These are phyloP conservation scores for Porites rus DNA, from an alignment of 92 coral and sea anemone species.

Conservation along the genomic window DNA sequence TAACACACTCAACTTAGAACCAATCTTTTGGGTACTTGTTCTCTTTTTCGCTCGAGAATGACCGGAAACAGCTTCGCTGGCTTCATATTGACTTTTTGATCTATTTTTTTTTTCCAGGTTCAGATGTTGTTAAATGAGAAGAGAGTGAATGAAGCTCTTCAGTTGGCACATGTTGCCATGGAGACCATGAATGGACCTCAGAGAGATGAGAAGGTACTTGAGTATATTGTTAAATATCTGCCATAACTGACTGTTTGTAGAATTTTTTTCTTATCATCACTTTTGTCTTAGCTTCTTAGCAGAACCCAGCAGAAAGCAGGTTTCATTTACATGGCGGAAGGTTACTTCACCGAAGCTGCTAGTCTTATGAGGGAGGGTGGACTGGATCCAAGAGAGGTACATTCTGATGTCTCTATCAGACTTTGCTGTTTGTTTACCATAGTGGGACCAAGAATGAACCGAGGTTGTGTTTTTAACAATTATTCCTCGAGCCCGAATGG, in stretches of 20 bases:
- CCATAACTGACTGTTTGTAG: background rate
- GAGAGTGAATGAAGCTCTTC: conserved; percentile 92
- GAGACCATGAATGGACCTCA: conserved; percentile 81
- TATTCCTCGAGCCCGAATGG: no score
- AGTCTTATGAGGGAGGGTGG: conserved; percentile 90
- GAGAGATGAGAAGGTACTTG: conserved; percentile 79
- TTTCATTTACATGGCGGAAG: conserved; percentile 85
- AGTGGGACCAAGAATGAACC: no score
- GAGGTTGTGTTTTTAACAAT: no score
- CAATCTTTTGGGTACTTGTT: no score
- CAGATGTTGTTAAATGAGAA: conserved; percentile 86
- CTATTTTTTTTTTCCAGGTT: conserved; percentile 71
- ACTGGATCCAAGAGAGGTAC: conserved; percentile 96
- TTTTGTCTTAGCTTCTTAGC: conserved; percentile 70
- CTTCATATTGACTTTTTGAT: background rate
- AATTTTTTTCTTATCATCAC: background rate
- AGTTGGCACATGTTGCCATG: conserved; percentile 98
- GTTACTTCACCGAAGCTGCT: conserved; percentile 84
- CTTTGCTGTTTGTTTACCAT: background rate
- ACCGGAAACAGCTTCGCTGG: no score
- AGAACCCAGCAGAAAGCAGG: conserved; percentile 95
- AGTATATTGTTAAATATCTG: background rate
- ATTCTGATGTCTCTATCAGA: background rate
- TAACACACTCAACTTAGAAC: no score
- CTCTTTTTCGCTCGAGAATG: no score